A percentile compares a stretch with the other conserved stretches of the same genome.
Evolutionary conservation across 2,888 invertebrate species (phyloP).

Genomic region (Aelia acuminata): DNA sequence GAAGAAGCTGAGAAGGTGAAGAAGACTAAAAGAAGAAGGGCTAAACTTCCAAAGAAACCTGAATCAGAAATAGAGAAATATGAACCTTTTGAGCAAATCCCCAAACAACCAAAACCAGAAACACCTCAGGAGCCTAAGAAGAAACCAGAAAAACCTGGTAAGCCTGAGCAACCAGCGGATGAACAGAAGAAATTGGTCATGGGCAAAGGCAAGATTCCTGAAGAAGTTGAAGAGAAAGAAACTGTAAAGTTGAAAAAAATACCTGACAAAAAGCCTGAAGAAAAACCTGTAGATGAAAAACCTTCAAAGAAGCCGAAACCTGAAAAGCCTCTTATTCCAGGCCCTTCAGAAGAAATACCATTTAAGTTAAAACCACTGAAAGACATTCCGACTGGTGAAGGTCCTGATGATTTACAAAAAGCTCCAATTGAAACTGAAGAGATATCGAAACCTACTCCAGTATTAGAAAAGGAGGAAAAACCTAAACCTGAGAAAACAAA

Average conservation of each 20-base stretch:
- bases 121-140: conserved; percentile 68
- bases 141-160: conserved; percentile 69
- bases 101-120: conserved; percentile 62
- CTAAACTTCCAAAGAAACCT: conserved; percentile 66
- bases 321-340: conserved; percentile 67
- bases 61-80: conserved; percentile 66
- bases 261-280: conserved; percentile 69
- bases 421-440: conserved; percentile 35
- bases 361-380: conserved; percentile 67
- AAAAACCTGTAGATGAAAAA: conserved; percentile 68
- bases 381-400: conserved; percentile 66
- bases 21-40: conserved; percentile 66
- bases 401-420: conserved; percentile 59
- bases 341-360: conserved; percentile 65
- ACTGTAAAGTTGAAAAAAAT: conserved; percentile 73
- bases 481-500: conserved; percentile 64
- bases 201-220: conserved; percentile 72
- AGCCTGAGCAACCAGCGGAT: conserved; percentile 70
- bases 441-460: conserved; percentile 64
- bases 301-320: conserved; percentile 65
- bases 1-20: conserved; percentile 67
- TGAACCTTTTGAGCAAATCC: conserved; percentile 65
- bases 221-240: conserved; percentile 68
- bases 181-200: conserved; percentile 70
- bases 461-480: conserved; percentile 66